phyloP scores from a whole-genome alignment of 2,797 vertebrate genomes.

The Gobio occitaniae region DNA sequence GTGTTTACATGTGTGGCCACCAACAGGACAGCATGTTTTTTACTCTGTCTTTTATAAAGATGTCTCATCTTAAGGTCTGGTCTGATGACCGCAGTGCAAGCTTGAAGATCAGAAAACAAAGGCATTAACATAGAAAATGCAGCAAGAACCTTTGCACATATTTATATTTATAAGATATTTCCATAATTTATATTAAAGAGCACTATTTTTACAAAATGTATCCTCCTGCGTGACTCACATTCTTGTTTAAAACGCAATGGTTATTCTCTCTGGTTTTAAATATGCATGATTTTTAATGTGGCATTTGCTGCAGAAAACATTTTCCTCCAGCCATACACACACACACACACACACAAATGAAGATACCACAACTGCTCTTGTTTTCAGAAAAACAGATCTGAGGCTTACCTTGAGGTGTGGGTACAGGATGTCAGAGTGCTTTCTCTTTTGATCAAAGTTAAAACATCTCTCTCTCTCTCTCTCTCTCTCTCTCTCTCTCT shows the following conservation, averaged over 20 bases:
- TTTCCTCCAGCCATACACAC: conserved; percentile 18
- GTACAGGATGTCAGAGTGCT: conserved; percentile 53
- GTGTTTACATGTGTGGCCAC: conserved; percentile 82
- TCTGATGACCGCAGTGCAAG: conserved; percentile 91
- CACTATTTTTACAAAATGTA: conserved; percentile 98
- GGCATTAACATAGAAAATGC: conserved; percentile 77
- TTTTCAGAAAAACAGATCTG: conserved; percentile 51
- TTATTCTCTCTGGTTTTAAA: conserved; percentile 16
- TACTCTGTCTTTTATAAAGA: conserved; percentile 97
- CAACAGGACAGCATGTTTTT: conserved; percentile 75
- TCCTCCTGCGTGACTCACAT: conserved; percentile 72
- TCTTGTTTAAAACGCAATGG: conserved; percentile 32
- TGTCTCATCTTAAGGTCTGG: conserved; percentile 84
- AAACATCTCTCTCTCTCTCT: conserved; percentile 7
- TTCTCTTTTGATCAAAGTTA: conserved; percentile 42
- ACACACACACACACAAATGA: conserved; percentile 7
- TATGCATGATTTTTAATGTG: background rate
- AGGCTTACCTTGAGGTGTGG: conserved; percentile 43
- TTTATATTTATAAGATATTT: conserved; percentile 99
- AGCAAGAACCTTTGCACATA: conserved; percentile 97
- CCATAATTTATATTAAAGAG: conserved; percentile 99
- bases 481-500: too few species aligned
- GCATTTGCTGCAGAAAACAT: conserved; percentile 32
- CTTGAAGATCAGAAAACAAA: conserved; percentile 90
- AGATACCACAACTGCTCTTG: conserved; percentile 50